Evolutionary conservation across 2,113 vertebrate genomes (phyloP).

Genomic region (Corynorhinus townsendii): DNA sequence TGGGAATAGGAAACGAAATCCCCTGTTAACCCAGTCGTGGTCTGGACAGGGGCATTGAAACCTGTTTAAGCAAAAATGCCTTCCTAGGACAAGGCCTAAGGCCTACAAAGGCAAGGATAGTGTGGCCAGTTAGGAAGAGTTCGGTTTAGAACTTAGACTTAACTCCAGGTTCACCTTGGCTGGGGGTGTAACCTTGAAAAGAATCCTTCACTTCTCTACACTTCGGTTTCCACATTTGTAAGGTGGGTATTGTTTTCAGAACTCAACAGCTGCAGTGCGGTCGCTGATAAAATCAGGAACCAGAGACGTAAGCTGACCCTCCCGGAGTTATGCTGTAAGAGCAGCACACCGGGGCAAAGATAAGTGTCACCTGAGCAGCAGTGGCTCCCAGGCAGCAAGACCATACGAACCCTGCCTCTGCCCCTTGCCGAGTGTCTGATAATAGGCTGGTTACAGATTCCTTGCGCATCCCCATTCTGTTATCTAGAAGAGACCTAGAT

Average conservation of each 20-base stretch:
- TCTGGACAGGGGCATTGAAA: not conserved
- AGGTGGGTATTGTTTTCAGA: not conserved
- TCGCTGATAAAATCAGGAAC: not conserved
- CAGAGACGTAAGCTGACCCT: not conserved
- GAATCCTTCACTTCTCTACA: not conserved
- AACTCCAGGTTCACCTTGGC: not conserved
- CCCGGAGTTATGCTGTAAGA: not conserved
- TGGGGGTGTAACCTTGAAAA: not conserved
- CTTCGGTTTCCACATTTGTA: not conserved
- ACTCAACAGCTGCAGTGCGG: not conserved
- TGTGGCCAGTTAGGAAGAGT: not conserved
- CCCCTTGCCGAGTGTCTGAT: not conserved
- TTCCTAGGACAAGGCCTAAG: not conserved
- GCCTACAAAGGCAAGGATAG: not conserved
- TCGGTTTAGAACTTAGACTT: not conserved
- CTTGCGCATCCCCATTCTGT: not conserved
- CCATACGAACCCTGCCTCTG: not conserved
- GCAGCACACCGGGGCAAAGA: not conserved
- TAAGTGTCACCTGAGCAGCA: not conserved
- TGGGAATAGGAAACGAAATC: not conserved
- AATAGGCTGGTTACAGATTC: not conserved
- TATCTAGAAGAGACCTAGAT: not conserved
- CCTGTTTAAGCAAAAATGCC: not conserved
- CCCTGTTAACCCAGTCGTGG: not conserved
- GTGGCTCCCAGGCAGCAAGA: not conserved